Conservation (phyloP, 2,113 vertebrate genomes). For the Rhynchomys soricoides region DNA sequence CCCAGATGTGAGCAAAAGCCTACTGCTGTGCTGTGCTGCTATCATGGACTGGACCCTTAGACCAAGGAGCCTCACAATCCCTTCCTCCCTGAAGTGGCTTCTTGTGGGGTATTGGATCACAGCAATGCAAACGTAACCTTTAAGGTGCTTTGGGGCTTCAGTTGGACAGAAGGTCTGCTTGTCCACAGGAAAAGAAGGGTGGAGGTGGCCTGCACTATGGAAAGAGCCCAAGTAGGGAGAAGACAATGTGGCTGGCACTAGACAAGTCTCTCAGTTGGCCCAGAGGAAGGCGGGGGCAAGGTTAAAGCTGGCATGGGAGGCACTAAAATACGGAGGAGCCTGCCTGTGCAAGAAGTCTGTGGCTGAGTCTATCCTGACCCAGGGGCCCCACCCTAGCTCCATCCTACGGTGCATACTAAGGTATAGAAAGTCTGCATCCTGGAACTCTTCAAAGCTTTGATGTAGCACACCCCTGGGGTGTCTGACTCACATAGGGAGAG, state of each 20-base stretch:
- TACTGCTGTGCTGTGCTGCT: not conserved
- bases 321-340: not conserved
- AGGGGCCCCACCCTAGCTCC: not conserved
- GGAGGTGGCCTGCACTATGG: not conserved
- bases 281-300: not conserved
- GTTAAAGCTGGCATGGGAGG: not conserved
- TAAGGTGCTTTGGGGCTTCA: not conserved
- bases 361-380: not conserved
- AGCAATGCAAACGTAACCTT: not conserved
- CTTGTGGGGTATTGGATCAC: not conserved
- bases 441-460: not conserved
- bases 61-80: not conserved
- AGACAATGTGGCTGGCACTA: not conserved
- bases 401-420: not conserved
- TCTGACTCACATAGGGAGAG: conserved; percentile 53
- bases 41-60: too few species aligned
- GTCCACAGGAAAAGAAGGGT: not conserved
- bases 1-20: not conserved
- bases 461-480: not conserved
- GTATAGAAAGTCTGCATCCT: not conserved
- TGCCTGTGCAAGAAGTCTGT: not conserved
- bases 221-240: accelerated
- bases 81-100: not conserved
- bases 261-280: not conserved
- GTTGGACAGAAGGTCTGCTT: not conserved